These are phyloP conservation scores for Actinopyga echinites DNA, from an alignment of 53 echinoderm and acorn worm genomes.

Conservation along the genomic window DNA sequence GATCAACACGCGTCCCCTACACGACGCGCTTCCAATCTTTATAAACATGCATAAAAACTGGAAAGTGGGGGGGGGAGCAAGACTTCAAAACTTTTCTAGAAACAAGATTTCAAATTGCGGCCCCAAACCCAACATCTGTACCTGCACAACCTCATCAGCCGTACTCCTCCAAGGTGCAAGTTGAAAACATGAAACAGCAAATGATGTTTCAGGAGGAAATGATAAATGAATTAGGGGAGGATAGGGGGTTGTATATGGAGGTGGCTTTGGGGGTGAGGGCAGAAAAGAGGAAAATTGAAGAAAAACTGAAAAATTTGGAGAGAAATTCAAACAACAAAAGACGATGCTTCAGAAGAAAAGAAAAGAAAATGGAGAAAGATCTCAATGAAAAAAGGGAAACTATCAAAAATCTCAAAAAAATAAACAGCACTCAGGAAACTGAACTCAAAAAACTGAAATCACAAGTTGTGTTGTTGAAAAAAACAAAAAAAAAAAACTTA, in stretches of 20 bases:
- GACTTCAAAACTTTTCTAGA: not conserved
- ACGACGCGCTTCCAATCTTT: too few relatives aligned
- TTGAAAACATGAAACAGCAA: not conserved
- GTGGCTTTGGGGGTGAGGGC: not conserved
- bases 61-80: not conserved
- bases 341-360: not conserved
- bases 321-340: not conserved
- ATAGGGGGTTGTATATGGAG: not conserved
- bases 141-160: not conserved
- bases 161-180: not conserved
- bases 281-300: not conserved
- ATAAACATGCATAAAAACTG: too few relatives aligned
- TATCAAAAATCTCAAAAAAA: not conserved
- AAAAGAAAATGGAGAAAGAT: not conserved
- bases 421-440: not conserved
- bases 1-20: too few relatives aligned
- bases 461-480: too few relatives aligned
- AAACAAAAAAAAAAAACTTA: too few relatives aligned
- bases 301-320: not conserved
- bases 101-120: not conserved
- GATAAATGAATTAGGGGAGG: not conserved
- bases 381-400: not conserved
- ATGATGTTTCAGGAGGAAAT: not conserved
- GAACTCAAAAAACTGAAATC: too few relatives aligned
- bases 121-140: not conserved